Evolutionary conservation across 2,113 vertebrate genomes (phyloP), one percentile per base, ranked within the genome.

Genomic region (Misgurnus anguillicaudatus): DNA sequence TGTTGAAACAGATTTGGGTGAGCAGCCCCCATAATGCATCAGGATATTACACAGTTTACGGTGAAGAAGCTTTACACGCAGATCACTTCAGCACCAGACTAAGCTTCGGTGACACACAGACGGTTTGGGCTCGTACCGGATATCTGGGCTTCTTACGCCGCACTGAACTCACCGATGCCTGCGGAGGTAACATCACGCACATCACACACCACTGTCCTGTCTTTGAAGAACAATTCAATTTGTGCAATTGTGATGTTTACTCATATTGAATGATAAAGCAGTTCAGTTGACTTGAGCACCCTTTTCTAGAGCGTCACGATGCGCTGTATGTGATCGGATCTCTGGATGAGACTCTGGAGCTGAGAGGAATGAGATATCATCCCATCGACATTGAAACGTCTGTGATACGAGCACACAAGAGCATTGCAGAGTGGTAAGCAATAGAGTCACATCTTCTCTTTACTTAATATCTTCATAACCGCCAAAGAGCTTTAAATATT

Each of bases 331-430:
- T 99, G 69, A 96, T 99, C 3, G 97, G 97, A 9, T 96, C 96
- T 68, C 90, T 98, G 85, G 96, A 99, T 78, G 97, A 99, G 87
- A 97, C 97, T 0, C 91, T 99, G 83, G 97, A 99, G 89, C 93
- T 99, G 82, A 90, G 97, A 75, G 97, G 97, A 79, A 96, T 99
- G 97, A 93, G 97, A 51, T 99, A 99, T 86, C 97, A 99, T 83
- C 97, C 97, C 65, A 98, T 96, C 1, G 97, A 99, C 89, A 99
- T 99, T 3, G 97, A 99, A 87, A 98, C 95, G 0, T 99, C 97
- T 0, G 97, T 99, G 36, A 95, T 96, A 85, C 92, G 97, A 5
- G 93, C 97, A 11, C 97, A 99, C 87, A 96, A 97, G 87, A 98
- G 94, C 92, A 96, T 99, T 21, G 97, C 97, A 3, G 97, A 99